These are phyloP conservation scores for Cirrhinus mrigala DNA, from an alignment of 2,797 vertebrate genomes.

Conservation along the genomic window DNA sequence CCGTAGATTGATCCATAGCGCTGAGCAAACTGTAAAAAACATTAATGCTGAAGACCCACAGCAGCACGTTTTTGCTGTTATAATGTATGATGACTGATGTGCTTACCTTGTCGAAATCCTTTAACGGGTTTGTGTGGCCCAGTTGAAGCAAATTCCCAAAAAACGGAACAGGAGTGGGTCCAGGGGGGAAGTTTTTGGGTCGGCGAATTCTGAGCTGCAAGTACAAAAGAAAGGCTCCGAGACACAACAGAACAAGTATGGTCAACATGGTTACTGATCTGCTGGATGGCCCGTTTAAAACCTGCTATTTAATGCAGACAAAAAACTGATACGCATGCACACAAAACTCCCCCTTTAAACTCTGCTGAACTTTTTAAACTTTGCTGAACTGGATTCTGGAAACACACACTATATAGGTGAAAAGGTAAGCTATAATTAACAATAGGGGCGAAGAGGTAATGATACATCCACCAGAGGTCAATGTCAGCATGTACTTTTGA, in stretches of 20 bases:
- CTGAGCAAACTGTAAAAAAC: slow-evolving; percentile 18
- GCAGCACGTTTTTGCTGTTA: background rate
- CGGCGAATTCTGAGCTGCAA: background rate
- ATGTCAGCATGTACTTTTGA: background rate
- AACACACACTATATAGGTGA: background rate
- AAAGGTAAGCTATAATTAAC: background rate
- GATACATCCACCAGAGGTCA: background rate
- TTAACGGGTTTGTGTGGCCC: slow-evolving; percentile 19
- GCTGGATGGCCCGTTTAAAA: background rate
- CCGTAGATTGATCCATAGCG: slow-evolving; percentile 15
- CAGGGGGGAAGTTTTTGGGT: slow-evolving; percentile 22
- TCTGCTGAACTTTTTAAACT: slow-evolving; percentile 27
- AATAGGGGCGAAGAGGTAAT: background rate
- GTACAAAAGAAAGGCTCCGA: slow-evolving; percentile 23
- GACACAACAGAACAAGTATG: slow-evolving; percentile 15
- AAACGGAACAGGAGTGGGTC: slow-evolving; percentile 37
- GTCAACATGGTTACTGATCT: slow-evolving; percentile 35
- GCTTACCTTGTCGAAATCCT: slow-evolving; percentile 40
- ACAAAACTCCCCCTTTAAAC: background rate
- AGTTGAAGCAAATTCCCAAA: slow-evolving; percentile 49
- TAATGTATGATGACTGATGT: background rate
- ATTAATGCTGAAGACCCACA: background rate
- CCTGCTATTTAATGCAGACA: background rate
- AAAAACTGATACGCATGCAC: slow-evolving; percentile 18
- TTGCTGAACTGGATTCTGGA: background rate